Evolutionary conservation across 1,140 invertebrate species (phyloP).

Genomic region (Lamellibrachia luymesi): DNA sequence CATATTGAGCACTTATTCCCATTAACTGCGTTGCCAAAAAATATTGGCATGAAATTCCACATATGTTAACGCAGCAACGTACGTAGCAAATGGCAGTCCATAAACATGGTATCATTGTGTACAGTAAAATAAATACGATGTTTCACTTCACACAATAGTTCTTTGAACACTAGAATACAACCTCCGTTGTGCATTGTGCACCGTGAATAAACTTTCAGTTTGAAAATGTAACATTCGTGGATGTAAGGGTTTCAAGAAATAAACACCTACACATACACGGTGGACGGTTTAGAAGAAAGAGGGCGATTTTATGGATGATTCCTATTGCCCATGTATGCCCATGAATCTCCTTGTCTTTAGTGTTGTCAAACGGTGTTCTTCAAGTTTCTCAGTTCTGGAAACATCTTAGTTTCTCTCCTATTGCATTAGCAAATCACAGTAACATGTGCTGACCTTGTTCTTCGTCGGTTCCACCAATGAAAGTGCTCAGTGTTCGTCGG

Average conservation of each 20-base stretch:
- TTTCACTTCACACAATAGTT: too few species aligned
- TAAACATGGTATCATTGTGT: background rate
- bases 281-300: too few species aligned
- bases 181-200: background rate
- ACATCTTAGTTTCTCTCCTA: background rate
- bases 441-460: background rate
- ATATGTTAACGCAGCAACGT: background rate
- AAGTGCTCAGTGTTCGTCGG: conserved; percentile 6
- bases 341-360: background rate
- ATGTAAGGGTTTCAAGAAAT: too few species aligned
- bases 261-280: too few species aligned
- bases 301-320: background rate
- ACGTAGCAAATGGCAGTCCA: background rate
- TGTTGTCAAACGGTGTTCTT: background rate
- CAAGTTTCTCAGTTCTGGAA: background rate
- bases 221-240: too few species aligned
- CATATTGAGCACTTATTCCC: background rate
- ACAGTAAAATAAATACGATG: too few species aligned
- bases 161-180: background rate
- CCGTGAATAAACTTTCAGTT: background rate
- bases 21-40: background rate
- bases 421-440: background rate
- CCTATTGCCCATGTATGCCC: background rate
- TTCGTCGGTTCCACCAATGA: conserved; percentile 19
- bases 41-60: background rate